Base-by-base conservation (phyloP, 2,113 vertebrate species). In the Nibea coibor region DNA sequence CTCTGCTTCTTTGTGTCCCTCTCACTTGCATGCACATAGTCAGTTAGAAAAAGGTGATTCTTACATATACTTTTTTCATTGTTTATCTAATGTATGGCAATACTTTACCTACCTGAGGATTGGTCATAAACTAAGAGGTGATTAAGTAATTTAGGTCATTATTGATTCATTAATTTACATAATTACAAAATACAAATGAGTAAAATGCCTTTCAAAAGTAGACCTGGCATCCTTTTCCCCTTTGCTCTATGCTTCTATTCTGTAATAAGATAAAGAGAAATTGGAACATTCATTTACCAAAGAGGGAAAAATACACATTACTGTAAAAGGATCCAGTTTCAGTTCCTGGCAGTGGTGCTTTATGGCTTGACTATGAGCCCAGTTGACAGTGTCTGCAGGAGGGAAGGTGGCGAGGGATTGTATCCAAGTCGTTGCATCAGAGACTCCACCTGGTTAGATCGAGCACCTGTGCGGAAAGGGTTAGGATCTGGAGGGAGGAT, bases 1-100 rank as follows among this genome's bases (percentile, higher is more conserved):
- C 89, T 96, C 95, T 93, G 91, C 93, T 92, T 95, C 92, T 94
- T 94, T 93, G 94, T 26, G 15, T 47, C 31, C 2, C 17, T 62
- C 39, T 78, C 14, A 26, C 54, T 69, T 64, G 42, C 59, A 24
- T 24, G 39, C 54, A 69, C 67, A 53, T 69, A 10, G 57, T 75
- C 26, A 39, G 7, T 39, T 16, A n/a, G 10, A 20, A 24, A 39
- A 71, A 57, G 17, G 65, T 10, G 12, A 58, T 63, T 57, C 9
- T 61, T 53, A 51, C 31, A 28, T 42, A 4, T 69, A 6, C 17
- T 58, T 5, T 67, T 6, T 24, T 61, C 12, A 12, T 3, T 56
- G 43, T 66, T 58, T 64, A 22, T 63, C 9, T 39, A 1, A 71
- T 19, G 24, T 26, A 26, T 54, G 17, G 20, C 24, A 72, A 51